phyloP scores from a whole-genome alignment of 2,888 invertebrate species.

The Pedicia rivosa region DNA sequence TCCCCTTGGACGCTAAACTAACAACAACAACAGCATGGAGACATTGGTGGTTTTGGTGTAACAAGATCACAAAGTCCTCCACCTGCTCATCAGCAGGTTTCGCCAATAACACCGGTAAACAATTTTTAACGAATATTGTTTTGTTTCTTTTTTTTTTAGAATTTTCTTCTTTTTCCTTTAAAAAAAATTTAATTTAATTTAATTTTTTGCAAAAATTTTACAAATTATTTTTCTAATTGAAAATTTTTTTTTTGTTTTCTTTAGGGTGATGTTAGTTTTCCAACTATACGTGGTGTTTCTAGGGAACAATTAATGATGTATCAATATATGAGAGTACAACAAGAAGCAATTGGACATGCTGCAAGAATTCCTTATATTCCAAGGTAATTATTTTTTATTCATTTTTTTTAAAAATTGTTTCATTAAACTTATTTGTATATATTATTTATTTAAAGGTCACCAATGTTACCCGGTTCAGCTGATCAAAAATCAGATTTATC shows the following conservation, averaged over 20 bases:
- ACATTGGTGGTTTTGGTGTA: slow-evolving; percentile 30
- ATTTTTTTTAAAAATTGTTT: background rate
- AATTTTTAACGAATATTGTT: background rate
- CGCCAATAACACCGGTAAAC: slow-evolving; percentile 52
- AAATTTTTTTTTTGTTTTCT: slow-evolving; percentile 6
- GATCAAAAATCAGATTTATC: slow-evolving; percentile 16
- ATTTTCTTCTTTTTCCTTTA: background rate
- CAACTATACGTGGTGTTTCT: slow-evolving; percentile 21
- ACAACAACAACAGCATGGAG: slow-evolving; percentile 41
- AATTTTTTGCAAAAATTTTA: slow-evolving; percentile 6
- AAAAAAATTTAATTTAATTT: background rate
- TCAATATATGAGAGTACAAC: slow-evolving; percentile 32
- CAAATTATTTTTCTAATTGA: slow-evolving; percentile 15
- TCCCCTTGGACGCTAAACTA: slow-evolving; percentile 24
- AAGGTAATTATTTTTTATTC: slow-evolving; percentile 14
- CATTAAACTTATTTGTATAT: slow-evolving; percentile 4
- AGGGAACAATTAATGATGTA: slow-evolving; percentile 25
- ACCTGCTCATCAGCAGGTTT: slow-evolving; percentile 69
- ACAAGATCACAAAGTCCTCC: slow-evolving; percentile 54
- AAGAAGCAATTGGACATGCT: slow-evolving; percentile 25
- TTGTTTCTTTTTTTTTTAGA: background rate
- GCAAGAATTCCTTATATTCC: slow-evolving; percentile 18
- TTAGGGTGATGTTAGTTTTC: slow-evolving; percentile 35
- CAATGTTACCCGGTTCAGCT: slow-evolving; percentile 14
- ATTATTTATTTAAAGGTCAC: slow-evolving; percentile 12